phyloP scores from a whole-genome alignment of 2,113 vertebrate genomes.

The Corvus cornix region DNA sequence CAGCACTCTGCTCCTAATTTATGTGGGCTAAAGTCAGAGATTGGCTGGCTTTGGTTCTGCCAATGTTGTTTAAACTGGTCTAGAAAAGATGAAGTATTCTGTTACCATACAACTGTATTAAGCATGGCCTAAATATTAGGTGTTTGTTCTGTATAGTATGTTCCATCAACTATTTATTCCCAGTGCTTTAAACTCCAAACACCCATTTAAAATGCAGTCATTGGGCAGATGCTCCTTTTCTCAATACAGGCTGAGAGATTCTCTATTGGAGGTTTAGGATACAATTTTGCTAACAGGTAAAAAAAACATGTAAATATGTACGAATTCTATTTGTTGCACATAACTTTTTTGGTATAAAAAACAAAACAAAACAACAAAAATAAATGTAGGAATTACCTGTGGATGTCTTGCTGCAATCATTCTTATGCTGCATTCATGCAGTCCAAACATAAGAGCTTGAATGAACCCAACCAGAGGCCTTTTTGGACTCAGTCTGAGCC shows the following conservation, averaged over 20 bases:
- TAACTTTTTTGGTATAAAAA: conserved; percentile 82
- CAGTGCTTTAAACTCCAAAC: conserved; percentile 72
- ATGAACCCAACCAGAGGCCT: conserved; percentile 57
- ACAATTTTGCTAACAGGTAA: conserved; percentile 76
- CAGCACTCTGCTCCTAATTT: conserved; percentile 24
- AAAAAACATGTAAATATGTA: conserved; percentile 82
- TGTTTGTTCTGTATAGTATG: conserved; percentile 71
- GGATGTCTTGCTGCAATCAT: conserved; percentile 71
- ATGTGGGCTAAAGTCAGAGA: not conserved
- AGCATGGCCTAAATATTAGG: conserved; percentile 75
- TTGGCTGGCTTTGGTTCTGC: not conserved
- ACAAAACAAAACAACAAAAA: conserved; percentile 6
- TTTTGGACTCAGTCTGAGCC: conserved; percentile 43
- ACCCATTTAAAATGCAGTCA: conserved; percentile 55
- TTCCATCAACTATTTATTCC: conserved; percentile 72
- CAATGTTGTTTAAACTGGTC: conserved; percentile 14
- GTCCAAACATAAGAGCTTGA: conserved; percentile 29
- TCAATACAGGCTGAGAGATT: conserved; percentile 52
- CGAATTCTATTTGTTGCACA: conserved; percentile 85
- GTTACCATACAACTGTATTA: conserved; percentile 66
- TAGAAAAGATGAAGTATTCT: conserved; percentile 58
- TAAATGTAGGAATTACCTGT: conserved; percentile 83
- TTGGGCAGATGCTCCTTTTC: conserved; percentile 69
- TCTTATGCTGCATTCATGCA: conserved; percentile 39
- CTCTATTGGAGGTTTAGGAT: conserved; percentile 70